Conservation (phyloP, 2,797 vertebrate genomes). For the Spinibarbus caldwelli region DNA sequence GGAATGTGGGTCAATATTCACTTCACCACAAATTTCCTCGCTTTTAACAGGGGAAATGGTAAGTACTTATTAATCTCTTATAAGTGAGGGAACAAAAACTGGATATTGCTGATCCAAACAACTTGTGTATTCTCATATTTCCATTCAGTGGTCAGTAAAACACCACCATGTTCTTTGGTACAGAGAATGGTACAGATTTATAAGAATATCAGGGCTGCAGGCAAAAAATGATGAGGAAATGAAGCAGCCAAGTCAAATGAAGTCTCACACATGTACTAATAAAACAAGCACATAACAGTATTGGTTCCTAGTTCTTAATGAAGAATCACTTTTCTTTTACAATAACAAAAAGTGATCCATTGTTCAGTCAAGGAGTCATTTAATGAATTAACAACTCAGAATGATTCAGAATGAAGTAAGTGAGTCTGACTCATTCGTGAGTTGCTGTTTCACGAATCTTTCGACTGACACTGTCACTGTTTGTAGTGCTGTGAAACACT, state of each 20-base stretch:
- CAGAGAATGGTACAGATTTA: background rate
- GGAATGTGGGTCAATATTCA: slow-evolving; percentile 29
- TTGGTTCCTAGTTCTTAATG: background rate
- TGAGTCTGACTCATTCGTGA: background rate
- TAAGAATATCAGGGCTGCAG: background rate
- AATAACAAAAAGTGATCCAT: background rate
- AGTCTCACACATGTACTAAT: background rate
- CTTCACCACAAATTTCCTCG: slow-evolving; percentile 10
- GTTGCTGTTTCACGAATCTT: background rate
- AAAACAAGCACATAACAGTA: background rate
- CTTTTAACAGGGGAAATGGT: background rate
- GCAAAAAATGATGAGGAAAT: background rate
- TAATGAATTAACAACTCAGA: background rate
- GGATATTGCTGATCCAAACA: background rate
- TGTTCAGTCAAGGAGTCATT: background rate
- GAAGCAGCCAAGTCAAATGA: background rate
- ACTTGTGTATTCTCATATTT: background rate
- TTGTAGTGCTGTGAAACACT: background rate
- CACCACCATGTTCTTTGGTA: background rate
- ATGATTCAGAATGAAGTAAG: background rate
- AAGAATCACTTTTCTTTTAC: background rate
- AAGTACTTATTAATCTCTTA: slow-evolving; percentile 48
- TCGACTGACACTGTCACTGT: background rate
- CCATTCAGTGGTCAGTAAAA: slow-evolving; percentile 28
- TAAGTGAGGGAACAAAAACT: slow-evolving; percentile 10